Base-by-base conservation (phyloP, 2,113 vertebrate species). In the Gavialis gangeticus region DNA sequence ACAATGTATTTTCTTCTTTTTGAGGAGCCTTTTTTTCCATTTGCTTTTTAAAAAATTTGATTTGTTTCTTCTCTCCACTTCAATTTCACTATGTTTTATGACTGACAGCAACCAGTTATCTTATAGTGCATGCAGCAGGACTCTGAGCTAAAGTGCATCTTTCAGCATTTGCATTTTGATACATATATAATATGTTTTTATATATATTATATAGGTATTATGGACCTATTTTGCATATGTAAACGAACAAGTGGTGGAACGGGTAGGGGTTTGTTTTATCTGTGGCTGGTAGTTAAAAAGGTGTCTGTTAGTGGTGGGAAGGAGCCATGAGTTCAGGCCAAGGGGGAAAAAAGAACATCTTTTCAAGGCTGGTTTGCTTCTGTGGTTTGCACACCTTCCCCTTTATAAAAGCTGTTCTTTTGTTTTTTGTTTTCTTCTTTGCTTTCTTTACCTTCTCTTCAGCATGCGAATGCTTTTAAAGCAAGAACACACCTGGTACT, bases 201-300 rank as follows among this genome's bases (percentile, higher is more conserved):
- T 96, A 97, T 97, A 91, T 97, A 84, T 97, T 98, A 96, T 96
- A 94, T 98, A 92, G 90, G 96, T 97, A 97, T 95, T 97, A 89
- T 24, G 62, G 94, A 95, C 95, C 92, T 97, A 85, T 98, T 96
- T 95, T 94, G 94, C 93, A 69, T 96, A 95, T 96, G 95, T 97
- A 97, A 95, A 93, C 97, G 91, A 95, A 88, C 69, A 91, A 91
- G 88, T 84, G 87, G 91, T 97, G 94, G 95, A 96, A 95, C 94
- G 97, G 87, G 92, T 89, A 80, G 93, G 96, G 94, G 90, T 98
- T 84, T 97, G 87, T 97, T 95, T 90, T 94, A 90, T 93, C 79
- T 96, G 92, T 97, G 96, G 87, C 96, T 83, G 90, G 92, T 96
- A 80, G 90, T 73, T 96, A 87, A 89, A 97, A 97, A 96, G 90